Evolutionary conservation across 2,113 vertebrate genomes (phyloP), one percentile per base, ranked within the genome.

Genomic region (Coreoperca whiteheadi): DNA sequence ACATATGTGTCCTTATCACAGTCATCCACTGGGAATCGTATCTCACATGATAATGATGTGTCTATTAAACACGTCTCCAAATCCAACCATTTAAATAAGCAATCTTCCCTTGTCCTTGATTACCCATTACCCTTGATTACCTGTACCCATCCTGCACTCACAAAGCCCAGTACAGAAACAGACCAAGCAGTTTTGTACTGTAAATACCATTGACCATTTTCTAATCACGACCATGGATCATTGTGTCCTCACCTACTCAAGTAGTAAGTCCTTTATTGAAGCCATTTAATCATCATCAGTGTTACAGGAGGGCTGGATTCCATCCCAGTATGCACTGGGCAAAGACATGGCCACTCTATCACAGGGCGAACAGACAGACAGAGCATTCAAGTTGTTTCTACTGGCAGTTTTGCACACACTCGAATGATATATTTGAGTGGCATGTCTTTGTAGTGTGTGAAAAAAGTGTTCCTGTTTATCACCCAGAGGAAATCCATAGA

Each of bases 41-140:
- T 53, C 70, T 51, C 46, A 56, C 64, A 71, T 74, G 37, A 71
- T 79, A 72, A 79, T 77, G 64, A 68, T 72, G 32, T 25, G 70
- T 41, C 28, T 69, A 66, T 39, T 48, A 67, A 87, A 81, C 34
- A 70, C 56, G 28, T 80, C 50, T 70, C 56, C 41, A 78, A 67
- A 77, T 74, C 54, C 78, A 67, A 46, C 54, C 69, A 74, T 74
- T 79, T 70, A 53, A 67, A 69, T 50, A 67, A 74, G 65, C 37
- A 57, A 32, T 48, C 34, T 77, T 74, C 41, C 78, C 30, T 78
- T 87, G 75, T 79, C 66, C 60, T 87, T 76, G 63, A 79, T 63
- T 65, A 83, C 83, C 67, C 61, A 59, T 48, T 77, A 64, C 77
- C 46, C 73, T 72, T 43, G 60, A 79, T 30, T 84, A 79, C 11